Evolutionary conservation across 2,888 invertebrate species (phyloP), one percentile per base, ranked within the genome.

Genomic region (Tetheella fluctuosa): DNA sequence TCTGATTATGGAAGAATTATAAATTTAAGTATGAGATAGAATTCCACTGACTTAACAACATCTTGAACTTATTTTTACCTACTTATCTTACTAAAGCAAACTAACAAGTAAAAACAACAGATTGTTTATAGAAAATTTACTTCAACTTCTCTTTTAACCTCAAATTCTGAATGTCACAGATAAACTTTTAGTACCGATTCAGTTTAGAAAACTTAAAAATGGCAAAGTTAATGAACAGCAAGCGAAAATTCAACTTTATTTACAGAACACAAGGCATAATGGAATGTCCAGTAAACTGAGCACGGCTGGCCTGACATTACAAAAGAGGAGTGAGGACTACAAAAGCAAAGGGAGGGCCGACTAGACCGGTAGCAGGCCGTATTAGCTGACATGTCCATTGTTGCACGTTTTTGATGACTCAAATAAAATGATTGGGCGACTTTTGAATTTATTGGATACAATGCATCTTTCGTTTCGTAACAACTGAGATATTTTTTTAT

Each of bases 311-410:
- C 61, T 67, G 67, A 64, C 67, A 69, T 55, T 34, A 55, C 55
- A 74, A 73, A 79, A 75, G 73, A 71, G 68, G 66, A 64, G 62
- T 64, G 57, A 61, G 63, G 64, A 48, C 57, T 65, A 69, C 60
- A 74, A 69, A 76, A 74, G 71, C 71, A 70, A 70, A 70, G 67
- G 68, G 71, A 71, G 64, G 67, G 59, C 61, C 57, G 60, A 48
- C 62, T 28, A 42, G 58, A 60, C 65, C 57, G 54, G 63, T 59
- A 58, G 54, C 55, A 54, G 20, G 55, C 55, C 55, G 34, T 12
- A 10, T 55, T 28, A 28, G 54, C 30, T 54, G 10, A n/a, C 15
- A 28, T 62, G 57, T 63, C 61, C 63, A 63, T 58, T 62, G 60
- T 59, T 39, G 2, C 54, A 60, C 60, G 59, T 34, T 39, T 52